phyloP scores from a whole-genome alignment of 2,113 vertebrate genomes.

The Syngnathus typhle region DNA sequence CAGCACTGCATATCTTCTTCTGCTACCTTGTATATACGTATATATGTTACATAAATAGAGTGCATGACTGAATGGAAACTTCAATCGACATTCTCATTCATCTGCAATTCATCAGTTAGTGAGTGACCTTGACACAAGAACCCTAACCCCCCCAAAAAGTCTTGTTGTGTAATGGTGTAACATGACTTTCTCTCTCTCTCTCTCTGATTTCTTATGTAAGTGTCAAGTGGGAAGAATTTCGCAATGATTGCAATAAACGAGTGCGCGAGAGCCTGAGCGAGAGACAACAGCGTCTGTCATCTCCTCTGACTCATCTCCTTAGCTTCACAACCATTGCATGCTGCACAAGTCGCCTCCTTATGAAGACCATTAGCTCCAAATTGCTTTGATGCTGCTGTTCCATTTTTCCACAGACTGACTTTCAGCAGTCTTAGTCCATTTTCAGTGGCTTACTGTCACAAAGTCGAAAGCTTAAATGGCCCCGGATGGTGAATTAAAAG shows the following conservation, averaged over 20 bases:
- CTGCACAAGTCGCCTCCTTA: neutral
- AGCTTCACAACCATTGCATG: conserved; percentile 12
- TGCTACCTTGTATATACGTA: too few species aligned
- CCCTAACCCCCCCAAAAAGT: too few species aligned
- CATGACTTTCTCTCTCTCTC: neutral
- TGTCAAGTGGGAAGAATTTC: conserved; percentile 5
- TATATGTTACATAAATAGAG: too few species aligned
- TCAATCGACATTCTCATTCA: too few species aligned
- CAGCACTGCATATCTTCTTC: too few species aligned
- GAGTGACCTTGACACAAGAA: too few species aligned
- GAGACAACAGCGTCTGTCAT: conserved; percentile 12
- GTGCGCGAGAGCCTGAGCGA: conserved; percentile 3
- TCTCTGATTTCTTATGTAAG: neutral
- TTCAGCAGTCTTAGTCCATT: conserved; percentile 10
- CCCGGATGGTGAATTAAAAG: neutral
- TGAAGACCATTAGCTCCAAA: conserved; percentile 23
- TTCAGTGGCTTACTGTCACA: conserved; percentile 2
- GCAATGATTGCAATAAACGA: conserved; percentile 12
- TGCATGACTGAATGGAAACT: too few species aligned
- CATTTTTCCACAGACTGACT: conserved; percentile 13
- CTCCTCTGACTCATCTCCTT: conserved; percentile 20
- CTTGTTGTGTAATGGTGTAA: neutral
- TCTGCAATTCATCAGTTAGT: too few species aligned
- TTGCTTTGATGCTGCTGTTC: conserved; percentile 13
- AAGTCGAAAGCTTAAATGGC: neutral